Evolutionary conservation across 2,113 vertebrate species (phyloP).

Genomic region (Chionis minor): DNA sequence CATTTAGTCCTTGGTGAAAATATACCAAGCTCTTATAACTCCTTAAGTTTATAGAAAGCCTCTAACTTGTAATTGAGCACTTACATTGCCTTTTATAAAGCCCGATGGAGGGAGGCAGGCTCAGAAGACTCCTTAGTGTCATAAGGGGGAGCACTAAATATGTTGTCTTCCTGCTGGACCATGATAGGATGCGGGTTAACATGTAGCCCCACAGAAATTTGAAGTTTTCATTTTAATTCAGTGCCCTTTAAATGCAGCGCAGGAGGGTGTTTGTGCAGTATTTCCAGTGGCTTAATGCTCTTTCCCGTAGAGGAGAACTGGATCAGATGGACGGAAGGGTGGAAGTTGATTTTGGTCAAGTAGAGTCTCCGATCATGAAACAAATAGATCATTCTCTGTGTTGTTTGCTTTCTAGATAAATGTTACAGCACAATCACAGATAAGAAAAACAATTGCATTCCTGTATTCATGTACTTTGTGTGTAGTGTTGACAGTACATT

Average conservation of each 20-base stretch:
- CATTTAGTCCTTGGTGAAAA: background rate
- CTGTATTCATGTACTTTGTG: background rate
- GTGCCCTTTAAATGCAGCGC: background rate
- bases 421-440: background rate
- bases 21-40: background rate
- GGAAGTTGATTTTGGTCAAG: background rate
- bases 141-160: background rate
- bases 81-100: background rate
- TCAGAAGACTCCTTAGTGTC: background rate
- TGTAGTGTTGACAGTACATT: background rate
- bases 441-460: background rate
- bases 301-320: background rate
- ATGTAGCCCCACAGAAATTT: background rate
- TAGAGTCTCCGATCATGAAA: background rate
- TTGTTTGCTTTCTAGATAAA: background rate
- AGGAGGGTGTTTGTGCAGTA: background rate
- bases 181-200: background rate
- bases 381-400: background rate
- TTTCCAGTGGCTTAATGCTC: background rate
- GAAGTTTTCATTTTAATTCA: background rate
- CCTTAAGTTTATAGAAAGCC: no score
- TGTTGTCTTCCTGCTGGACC: background rate
- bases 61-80: no score
- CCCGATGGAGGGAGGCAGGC: background rate
- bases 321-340: background rate